Evolutionary conservation across 2,888 invertebrate genomes (phyloP), one percentile per base, ranked within the genome.

Genomic region (Parthenolecanium corni): DNA sequence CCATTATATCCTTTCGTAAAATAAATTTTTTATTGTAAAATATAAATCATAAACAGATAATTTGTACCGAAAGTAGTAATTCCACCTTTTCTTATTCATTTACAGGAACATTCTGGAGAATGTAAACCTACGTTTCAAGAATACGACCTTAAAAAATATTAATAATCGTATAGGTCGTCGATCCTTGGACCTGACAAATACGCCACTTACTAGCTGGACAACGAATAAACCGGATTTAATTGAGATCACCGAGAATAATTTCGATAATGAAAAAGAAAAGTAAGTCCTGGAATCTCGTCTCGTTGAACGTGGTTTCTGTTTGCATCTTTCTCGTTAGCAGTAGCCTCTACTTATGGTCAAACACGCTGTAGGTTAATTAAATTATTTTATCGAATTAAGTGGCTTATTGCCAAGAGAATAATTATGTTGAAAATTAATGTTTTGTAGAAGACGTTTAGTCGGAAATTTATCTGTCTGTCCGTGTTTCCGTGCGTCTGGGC

Each of bases 121-220:
- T 51, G 61, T 61, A 51, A 61, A 61, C 23, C 61, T 61, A 5
- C 49, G 44, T 18, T 53, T 31, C 40, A 65, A 62, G 24, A 61
- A 65, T 54, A 47, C 62, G 12, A 65, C 36, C 14, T 24, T 52
- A 36, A 64, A 64, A 23, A 66, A 67, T 63, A 68, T 69, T 51
- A 70, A 71, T 67, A 71, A 69, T 64, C 62, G 65, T n/a, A 69
- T 67, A 65, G 69, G 68, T 20, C 68, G 69, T 38, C 65, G 70
- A 24, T 67, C 69, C 6, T 63, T 70, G 20, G 71, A 70, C 61
- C 66, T 61, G 21, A 61, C 61, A 3, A 61, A 61, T 61, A 44
- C 62, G 23, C 52, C 62, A 18, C 52, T 53, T 40, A 62, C 52
- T 3, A 52, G 44, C 36, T 62, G 53, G 62, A 53, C 49, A 3